phyloP scores from a whole-genome alignment of 2,888 invertebrate species.

The Agonopterix heracliana region DNA sequence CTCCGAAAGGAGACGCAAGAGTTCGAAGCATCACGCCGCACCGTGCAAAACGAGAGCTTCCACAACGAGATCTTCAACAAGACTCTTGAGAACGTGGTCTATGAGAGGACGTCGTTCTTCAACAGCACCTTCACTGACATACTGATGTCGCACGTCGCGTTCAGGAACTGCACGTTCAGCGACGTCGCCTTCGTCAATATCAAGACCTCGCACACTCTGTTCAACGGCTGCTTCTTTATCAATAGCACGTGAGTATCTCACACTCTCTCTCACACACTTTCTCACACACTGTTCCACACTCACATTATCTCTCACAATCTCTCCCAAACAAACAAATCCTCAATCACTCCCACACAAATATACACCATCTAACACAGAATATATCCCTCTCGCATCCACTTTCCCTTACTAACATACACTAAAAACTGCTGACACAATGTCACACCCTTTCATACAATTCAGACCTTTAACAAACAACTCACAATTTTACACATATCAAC shows the following conservation, averaged over 20 bases:
- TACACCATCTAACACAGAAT: no score
- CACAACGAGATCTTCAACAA: constrained; percentile 70
- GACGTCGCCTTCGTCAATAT: constrained; percentile 82
- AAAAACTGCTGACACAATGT: no score
- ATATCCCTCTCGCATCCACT: no score
- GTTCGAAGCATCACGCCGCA: constrained; percentile 43
- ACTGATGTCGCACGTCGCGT: constrained; percentile 82
- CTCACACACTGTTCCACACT: neutral
- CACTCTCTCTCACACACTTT: neutral
- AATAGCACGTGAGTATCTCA: constrained; percentile 75
- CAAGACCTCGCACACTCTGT: constrained; percentile 81
- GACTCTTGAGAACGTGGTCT: constrained; percentile 79
- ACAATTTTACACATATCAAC: no score
- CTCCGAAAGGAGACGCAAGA: constrained; percentile 51
- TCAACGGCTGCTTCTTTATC: constrained; percentile 77
- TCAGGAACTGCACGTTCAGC: constrained; percentile 82
- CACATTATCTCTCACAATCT: neutral
- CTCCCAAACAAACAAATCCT: no score
- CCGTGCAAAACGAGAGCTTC: constrained; percentile 43
- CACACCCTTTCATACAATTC: no score
- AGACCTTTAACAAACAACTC: no score
- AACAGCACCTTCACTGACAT: constrained; percentile 81
- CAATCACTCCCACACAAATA: no score
- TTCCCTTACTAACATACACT: no score
- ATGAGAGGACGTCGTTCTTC: constrained; percentile 74